Conservation (phyloP, 2,113 vertebrate genomes). For the Corythornis madagascariensis region DNA sequence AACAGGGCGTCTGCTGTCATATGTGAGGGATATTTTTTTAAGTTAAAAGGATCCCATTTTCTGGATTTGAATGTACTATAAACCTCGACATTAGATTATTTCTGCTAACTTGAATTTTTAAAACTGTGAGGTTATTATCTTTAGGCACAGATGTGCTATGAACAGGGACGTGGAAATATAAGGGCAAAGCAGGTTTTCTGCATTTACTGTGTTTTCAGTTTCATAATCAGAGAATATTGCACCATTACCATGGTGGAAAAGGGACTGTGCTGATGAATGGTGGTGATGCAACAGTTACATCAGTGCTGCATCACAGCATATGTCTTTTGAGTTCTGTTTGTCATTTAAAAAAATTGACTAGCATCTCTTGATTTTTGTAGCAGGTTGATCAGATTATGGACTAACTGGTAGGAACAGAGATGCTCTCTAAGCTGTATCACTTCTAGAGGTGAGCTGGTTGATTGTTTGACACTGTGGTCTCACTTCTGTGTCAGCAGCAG, state of each 20-base stretch:
- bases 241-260: not conserved
- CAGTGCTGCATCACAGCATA: not conserved
- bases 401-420: not conserved
- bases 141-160: not conserved
- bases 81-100: not conserved
- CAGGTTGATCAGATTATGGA: not conserved
- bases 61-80: not conserved
- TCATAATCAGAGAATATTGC: not conserved
- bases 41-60: not conserved
- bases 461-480: not conserved
- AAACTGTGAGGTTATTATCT: not conserved
- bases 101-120: not conserved
- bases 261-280: not conserved
- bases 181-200: not conserved
- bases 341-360: not conserved
- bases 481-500: not conserved
- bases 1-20: not conserved
- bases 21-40: not conserved
- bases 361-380: not conserved
- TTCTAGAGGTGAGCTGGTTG: not conserved
- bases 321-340: not conserved
- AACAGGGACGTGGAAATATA: not conserved
- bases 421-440: not conserved
- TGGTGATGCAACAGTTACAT: not conserved
- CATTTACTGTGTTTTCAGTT: not conserved